These are phyloP conservation scores for Bombus breviceps DNA, from an alignment of 1,140 invertebrate species.

Conservation along the genomic window DNA sequence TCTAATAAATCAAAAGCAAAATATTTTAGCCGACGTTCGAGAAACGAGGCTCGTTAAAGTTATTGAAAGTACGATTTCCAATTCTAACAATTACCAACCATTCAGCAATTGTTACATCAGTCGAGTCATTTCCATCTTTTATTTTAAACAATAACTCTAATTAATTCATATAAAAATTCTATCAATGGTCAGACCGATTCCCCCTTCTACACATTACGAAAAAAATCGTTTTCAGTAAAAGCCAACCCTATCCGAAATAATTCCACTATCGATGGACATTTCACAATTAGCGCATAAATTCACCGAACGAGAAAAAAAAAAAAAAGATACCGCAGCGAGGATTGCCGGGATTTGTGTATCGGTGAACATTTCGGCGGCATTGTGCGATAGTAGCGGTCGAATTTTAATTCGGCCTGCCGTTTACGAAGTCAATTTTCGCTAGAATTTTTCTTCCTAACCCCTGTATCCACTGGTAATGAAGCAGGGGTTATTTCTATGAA, in stretches of 20 bases:
- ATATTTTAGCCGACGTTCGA: too few relatives aligned
- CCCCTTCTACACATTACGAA: too few relatives aligned
- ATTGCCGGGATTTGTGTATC: background rate
- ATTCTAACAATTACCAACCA: too few relatives aligned
- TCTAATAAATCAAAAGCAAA: too few relatives aligned
- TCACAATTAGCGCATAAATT: background rate
- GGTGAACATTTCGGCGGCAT: background rate
- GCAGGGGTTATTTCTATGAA: background rate
- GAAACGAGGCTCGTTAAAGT: too few relatives aligned
- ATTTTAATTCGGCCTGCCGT: conserved; percentile 10
- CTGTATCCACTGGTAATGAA: background rate
- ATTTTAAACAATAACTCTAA: too few relatives aligned
- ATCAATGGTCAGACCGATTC: too few relatives aligned
- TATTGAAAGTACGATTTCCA: too few relatives aligned
- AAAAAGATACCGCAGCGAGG: background rate
- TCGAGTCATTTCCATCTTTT: too few relatives aligned
- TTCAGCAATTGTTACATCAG: too few relatives aligned
- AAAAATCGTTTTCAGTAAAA: background rate
- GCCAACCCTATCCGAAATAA: background rate
- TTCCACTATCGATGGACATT: background rate
- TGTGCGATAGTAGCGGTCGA: background rate
- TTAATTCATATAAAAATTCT: too few relatives aligned
- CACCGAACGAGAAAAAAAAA: background rate
- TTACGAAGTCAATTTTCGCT: conserved; percentile 12
- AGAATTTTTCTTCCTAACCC: background rate